Percentiles rank a stretch among this genome's conserved stretches.
Conservation (phyloP, 2,888 invertebrate genomes). For the Melanotus villosus region DNA sequence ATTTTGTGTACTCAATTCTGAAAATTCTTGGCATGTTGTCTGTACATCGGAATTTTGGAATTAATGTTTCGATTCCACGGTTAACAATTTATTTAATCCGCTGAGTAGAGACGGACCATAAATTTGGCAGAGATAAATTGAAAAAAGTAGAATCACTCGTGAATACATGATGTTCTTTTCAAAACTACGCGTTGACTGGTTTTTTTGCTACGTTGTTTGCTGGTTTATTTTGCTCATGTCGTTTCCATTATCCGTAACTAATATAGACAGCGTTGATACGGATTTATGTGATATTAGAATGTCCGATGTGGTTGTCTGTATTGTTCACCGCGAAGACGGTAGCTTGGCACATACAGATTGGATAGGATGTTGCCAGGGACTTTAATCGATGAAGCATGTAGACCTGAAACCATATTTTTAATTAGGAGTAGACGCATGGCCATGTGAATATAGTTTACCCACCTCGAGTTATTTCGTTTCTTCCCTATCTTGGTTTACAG, state of each 20-base stretch:
- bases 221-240: conserved; percentile 34
- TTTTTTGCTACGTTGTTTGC: conserved; percentile 33
- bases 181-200: conserved; percentile 26
- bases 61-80: conserved; percentile 47
- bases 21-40: conserved; percentile 50
- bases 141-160: conserved; percentile 34
- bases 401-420: conserved; percentile 29
- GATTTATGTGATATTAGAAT: conserved; percentile 37
- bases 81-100: conserved; percentile 49
- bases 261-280: conserved; percentile 32
- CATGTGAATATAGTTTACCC: conserved; percentile 16
- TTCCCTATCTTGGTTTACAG: conserved; percentile 3
- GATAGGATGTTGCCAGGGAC: conserved; percentile 21
- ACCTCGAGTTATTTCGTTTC: conserved; percentile 8
- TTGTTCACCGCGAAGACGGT: conserved; percentile 36
- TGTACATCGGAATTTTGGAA: conserved; percentile 46
- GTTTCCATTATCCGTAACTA: conserved; percentile 33
- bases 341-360: conserved; percentile 33
- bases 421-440: conserved; percentile 12
- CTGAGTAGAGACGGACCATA: conserved; percentile 38
- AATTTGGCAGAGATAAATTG: conserved; percentile 45
- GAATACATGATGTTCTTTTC: conserved; percentile 32
- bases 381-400: conserved; percentile 32
- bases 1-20: conserved; percentile 51
- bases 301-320: conserved; percentile 31